Conservation (phyloP, 2,888 invertebrate species). For the Petrolisthes cinctipes region DNA sequence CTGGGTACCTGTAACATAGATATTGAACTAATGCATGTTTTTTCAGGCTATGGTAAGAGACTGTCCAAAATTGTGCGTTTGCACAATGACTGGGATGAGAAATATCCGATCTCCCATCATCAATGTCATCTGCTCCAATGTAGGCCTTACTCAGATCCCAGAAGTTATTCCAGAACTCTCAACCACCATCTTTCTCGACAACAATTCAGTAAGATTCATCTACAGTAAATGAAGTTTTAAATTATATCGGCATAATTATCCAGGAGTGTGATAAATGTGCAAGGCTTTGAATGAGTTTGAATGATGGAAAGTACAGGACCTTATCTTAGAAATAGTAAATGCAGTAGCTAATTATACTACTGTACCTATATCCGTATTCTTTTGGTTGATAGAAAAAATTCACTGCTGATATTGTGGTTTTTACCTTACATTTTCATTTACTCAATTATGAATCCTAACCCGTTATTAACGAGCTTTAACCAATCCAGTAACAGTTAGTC, state of each 20-base stretch:
- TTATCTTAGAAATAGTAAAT: too few species aligned
- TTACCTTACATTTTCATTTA: too few species aligned
- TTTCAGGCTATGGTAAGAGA: constrained; percentile 35
- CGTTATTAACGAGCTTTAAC: too few species aligned
- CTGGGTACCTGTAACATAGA: background rate
- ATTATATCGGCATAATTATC: background rate
- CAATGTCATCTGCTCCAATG: constrained; percentile 24
- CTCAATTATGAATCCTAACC: too few species aligned
- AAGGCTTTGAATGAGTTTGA: too few species aligned
- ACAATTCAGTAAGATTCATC: constrained; percentile 33
- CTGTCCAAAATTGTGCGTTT: constrained; percentile 36
- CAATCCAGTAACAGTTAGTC: too few species aligned
- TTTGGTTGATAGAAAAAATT: too few species aligned
- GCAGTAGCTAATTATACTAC: too few species aligned
- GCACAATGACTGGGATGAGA: constrained; percentile 37
- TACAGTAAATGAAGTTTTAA: background rate
- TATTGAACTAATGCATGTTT: background rate
- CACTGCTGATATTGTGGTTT: too few species aligned
- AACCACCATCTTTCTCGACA: constrained; percentile 11
- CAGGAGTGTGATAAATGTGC: background rate
- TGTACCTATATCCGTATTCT: too few species aligned
- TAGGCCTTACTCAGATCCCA: constrained; percentile 36
- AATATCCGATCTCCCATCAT: constrained; percentile 28
- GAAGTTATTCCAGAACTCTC: constrained; percentile 29
- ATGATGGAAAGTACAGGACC: too few species aligned